Conservation (phyloP, 2,113 vertebrate species). For the Muscicapa adusta region DNA sequence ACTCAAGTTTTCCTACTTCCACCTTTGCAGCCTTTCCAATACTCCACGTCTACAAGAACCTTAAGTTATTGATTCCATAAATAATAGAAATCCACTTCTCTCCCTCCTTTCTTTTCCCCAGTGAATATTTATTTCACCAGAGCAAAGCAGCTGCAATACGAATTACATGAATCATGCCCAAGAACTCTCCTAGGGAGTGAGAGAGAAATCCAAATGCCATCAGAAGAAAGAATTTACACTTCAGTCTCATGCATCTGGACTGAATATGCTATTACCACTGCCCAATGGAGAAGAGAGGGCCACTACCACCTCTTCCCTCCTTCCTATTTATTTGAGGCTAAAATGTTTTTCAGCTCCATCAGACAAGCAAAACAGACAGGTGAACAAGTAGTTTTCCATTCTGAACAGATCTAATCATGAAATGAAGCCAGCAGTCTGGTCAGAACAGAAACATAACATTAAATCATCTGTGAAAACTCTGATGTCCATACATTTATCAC, state of each 20-base stretch:
- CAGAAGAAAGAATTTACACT: not conserved
- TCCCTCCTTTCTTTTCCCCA: not conserved
- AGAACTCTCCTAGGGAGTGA: not conserved
- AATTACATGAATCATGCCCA: not conserved
- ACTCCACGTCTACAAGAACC: not conserved
- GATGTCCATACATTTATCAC: not conserved
- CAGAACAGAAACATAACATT: not conserved
- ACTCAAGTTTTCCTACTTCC: not conserved
- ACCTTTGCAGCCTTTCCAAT: not conserved
- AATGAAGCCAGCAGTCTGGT: not conserved
- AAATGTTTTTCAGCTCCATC: not conserved
- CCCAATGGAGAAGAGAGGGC: not conserved
- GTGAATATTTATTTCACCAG: not conserved
- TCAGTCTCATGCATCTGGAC: not conserved
- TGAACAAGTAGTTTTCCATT: not conserved
- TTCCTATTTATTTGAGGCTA: not conserved
- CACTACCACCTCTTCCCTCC: not conserved
- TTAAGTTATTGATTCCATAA: not conserved
- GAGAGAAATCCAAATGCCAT: not conserved
- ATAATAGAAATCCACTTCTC: not conserved
- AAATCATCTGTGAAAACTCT: not conserved
- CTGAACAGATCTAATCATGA: not conserved
- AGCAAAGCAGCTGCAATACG: not conserved
- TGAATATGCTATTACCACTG: not conserved
- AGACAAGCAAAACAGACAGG: not conserved